phyloP scores from a whole-genome alignment of 2,797 vertebrate species.

The Corythornis leucogaster region DNA sequence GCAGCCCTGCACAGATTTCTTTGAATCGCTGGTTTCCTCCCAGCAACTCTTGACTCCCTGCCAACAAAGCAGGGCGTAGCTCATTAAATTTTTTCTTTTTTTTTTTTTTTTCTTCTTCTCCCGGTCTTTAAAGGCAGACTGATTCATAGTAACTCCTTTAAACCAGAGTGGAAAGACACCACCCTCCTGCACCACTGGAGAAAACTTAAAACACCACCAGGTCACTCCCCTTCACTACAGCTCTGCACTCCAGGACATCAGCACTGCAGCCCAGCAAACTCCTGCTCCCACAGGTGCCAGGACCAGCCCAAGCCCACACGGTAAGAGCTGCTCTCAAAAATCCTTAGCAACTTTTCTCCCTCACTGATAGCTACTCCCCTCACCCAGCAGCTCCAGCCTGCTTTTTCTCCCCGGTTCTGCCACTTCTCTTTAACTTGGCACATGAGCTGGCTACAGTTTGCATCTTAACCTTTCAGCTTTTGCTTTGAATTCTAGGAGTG shows the following conservation, averaged over 20 bases:
- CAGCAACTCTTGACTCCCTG: conserved; percentile 73
- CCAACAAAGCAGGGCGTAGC: conserved; percentile 79
- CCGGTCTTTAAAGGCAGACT: conserved; percentile 76
- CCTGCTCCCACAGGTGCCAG: conserved; percentile 20
- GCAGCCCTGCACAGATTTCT: conserved; percentile 64
- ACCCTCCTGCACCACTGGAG: conserved; percentile 73
- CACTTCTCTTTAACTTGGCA: not conserved
- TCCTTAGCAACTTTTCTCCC: not conserved
- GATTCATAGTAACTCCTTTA: conserved; percentile 86
- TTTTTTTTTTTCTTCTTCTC: not conserved
- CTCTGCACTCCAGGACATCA: not conserved
- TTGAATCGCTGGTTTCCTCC: conserved; percentile 78
- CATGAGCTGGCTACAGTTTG: accelerated
- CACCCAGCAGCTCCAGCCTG: not conserved
- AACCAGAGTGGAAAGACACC: conserved; percentile 77
- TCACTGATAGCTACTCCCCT: not conserved
- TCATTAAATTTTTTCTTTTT: conserved; percentile 50
- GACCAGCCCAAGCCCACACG: not conserved
- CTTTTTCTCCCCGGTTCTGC: not conserved
- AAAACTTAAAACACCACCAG: conserved; percentile 74
- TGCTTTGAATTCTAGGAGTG: not conserved
- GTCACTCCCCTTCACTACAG: conserved; percentile 70
- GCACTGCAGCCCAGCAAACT: not conserved
- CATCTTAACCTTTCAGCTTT: not conserved
- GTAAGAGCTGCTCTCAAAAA: conserved; percentile 59